phyloP scores from a whole-genome alignment of 2,888 invertebrate species.

The Dichetophora obliterata region DNA sequence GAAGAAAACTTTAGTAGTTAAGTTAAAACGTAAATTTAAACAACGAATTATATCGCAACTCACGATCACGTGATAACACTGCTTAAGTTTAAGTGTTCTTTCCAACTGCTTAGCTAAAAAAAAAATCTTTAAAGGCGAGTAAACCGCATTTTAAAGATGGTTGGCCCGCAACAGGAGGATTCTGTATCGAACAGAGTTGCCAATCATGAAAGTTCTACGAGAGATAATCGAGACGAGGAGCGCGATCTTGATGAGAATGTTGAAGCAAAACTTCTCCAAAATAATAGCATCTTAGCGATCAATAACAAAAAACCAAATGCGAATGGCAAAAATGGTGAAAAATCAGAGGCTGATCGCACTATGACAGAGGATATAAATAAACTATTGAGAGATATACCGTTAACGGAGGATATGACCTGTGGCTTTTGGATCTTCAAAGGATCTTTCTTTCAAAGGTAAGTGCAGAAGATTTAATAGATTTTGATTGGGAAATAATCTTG shows the following conservation, averaged over 20 bases:
- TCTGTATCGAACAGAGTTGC: neutral
- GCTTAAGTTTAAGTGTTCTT: neutral
- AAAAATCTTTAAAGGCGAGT: neutral
- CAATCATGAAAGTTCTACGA: neutral
- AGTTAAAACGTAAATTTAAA: neutral
- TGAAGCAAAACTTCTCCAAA: conserved; percentile 57
- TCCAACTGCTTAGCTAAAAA: neutral
- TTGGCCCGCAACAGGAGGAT: neutral
- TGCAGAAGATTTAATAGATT: conserved; percentile 50
- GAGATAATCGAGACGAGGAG: conserved; percentile 13
- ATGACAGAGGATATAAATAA: conserved; percentile 70
- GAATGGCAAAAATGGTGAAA: conserved; percentile 51
- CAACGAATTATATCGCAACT: neutral
- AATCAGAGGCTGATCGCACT: conserved; percentile 60
- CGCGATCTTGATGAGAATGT: conserved; percentile 41
- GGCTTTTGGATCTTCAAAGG: conserved; percentile 76
- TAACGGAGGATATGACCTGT: conserved; percentile 76
- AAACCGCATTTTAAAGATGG: conserved; percentile 1
- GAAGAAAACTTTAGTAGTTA: neutral
- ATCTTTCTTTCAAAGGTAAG: conserved; percentile 74
- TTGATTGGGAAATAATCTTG: too few species aligned
- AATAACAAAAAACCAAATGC: conserved; percentile 39
- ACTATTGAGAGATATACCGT: conserved; percentile 70
- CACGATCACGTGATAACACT: neutral
- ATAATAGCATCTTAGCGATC: neutral